These are phyloP conservation scores for Tyto alba DNA, from an alignment of 2,113 vertebrate genomes.

Conservation along the genomic window DNA sequence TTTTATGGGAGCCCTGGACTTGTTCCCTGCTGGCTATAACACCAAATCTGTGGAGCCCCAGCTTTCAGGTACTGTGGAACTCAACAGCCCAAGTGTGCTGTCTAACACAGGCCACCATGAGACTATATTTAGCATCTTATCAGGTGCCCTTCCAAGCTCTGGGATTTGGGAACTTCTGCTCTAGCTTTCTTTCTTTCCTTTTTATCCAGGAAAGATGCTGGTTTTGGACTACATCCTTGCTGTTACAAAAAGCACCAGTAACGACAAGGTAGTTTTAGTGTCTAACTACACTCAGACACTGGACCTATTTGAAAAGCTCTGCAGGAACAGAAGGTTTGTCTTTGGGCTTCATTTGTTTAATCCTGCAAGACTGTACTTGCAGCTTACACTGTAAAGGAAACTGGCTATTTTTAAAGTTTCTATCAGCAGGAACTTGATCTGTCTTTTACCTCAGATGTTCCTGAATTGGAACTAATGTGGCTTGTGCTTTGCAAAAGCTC, in stretches of 20 bases:
- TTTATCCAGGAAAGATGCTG: conserved; percentile 89
- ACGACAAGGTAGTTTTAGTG: conserved; percentile 93
- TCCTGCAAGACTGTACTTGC: not conserved
- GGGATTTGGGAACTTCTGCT: not conserved
- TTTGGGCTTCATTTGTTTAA: not conserved
- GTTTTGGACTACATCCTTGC: conserved; percentile 95
- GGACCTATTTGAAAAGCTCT: conserved; percentile 96
- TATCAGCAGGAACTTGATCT: not conserved
- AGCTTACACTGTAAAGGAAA: not conserved
- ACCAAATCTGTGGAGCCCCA: conserved; percentile 89
- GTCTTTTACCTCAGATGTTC: not conserved
- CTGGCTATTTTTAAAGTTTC: not conserved
- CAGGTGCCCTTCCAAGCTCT: not conserved
- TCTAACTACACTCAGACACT: conserved; percentile 98
- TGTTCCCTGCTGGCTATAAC: conserved; percentile 87
- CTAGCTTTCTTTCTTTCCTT: not conserved
- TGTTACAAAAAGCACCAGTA: conserved; percentile 84
- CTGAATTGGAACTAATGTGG: not conserved
- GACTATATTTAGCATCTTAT: not conserved
- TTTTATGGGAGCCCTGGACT: conserved; percentile 83
- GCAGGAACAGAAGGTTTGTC: conserved; percentile 84
- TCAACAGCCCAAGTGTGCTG: not conserved
- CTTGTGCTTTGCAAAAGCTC: not conserved
- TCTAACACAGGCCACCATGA: not conserved
- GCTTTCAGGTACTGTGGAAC: conserved; percentile 82